Evolutionary conservation across 2,113 vertebrate genomes (phyloP).

Genomic region (Melanotaenia duboulayi): DNA sequence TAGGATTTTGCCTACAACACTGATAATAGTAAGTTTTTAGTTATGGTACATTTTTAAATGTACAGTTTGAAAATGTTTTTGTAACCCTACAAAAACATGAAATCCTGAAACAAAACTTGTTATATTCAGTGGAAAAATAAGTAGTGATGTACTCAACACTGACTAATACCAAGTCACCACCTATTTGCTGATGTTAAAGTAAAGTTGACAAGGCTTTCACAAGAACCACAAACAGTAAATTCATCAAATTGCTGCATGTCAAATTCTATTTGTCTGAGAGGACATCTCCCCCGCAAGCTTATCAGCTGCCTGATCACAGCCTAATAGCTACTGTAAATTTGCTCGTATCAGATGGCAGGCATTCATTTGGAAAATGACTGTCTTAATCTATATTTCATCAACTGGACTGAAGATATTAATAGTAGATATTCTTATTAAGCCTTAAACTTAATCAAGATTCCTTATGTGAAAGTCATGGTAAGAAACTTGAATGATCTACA

Average conservation of each 20-base stretch:
- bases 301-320: slow-evolving; percentile 60
- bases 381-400: slow-evolving; percentile 76
- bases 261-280: slow-evolving; percentile 62
- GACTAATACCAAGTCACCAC: background rate
- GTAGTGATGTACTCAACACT: background rate
- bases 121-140: background rate
- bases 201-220: slow-evolving; percentile 38
- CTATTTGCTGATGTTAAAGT: slow-evolving; percentile 22
- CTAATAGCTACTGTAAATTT: slow-evolving; percentile 74
- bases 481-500: slow-evolving; percentile 41
- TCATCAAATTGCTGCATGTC: slow-evolving; percentile 57
- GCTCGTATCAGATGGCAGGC: slow-evolving; percentile 66
- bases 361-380: slow-evolving; percentile 70
- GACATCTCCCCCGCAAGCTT: slow-evolving; percentile 53
- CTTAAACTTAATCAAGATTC: slow-evolving; percentile 62
- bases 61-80: no score
- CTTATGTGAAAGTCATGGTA: slow-evolving; percentile 46
- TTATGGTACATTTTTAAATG: no score
- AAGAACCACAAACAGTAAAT: slow-evolving; percentile 65
- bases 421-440: slow-evolving; percentile 67
- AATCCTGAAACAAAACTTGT: no score
- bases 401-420: slow-evolving; percentile 70
- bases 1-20: no score
- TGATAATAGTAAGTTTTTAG: no score
- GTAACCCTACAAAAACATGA: no score